Evolutionary conservation across 2,888 invertebrate genomes (phyloP).

Genomic region (Abrostola tripartita): DNA sequence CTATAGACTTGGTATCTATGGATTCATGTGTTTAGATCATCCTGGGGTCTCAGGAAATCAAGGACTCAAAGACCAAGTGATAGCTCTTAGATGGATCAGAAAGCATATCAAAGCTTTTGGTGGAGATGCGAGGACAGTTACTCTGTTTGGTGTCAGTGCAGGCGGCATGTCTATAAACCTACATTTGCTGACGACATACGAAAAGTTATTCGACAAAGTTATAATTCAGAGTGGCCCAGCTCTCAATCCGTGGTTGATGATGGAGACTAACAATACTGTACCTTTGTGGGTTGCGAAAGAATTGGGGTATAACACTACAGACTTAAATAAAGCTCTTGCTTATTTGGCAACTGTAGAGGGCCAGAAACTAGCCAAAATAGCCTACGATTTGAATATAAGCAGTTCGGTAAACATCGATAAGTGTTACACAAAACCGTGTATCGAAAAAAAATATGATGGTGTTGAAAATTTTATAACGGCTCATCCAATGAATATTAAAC

Average conservation of each 20-base stretch:
- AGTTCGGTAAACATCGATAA: not conserved
- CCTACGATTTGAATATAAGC: constrained; percentile 14
- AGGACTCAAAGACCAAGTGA: constrained; percentile 63
- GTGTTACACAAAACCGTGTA: constrained; percentile 19
- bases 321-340: constrained; percentile 22
- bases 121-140: constrained; percentile 54
- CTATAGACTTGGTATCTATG: constrained; percentile 51
- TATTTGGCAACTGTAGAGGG: constrained; percentile 29
- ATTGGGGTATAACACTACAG: constrained; percentile 25
- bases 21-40: constrained; percentile 58
- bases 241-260: constrained; percentile 5
- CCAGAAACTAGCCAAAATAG: constrained; percentile 3
- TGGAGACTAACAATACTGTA: constrained; percentile 10
- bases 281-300: constrained; percentile 30
- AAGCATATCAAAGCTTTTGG: constrained; percentile 64
- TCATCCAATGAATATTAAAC: constrained; percentile 22
- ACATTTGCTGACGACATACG: constrained; percentile 26
- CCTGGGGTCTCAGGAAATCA: constrained; percentile 65
- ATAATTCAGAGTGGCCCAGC: constrained; percentile 43
- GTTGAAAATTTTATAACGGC: constrained; percentile 32
- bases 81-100: constrained; percentile 65
- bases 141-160: constrained; percentile 61
- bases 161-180: constrained; percentile 53
- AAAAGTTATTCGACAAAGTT: constrained; percentile 39
- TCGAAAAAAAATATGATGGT: constrained; percentile 28